Evolutionary conservation across 2,113 vertebrate species (phyloP).

Genomic region (Nothocercus nigrocapillus): DNA sequence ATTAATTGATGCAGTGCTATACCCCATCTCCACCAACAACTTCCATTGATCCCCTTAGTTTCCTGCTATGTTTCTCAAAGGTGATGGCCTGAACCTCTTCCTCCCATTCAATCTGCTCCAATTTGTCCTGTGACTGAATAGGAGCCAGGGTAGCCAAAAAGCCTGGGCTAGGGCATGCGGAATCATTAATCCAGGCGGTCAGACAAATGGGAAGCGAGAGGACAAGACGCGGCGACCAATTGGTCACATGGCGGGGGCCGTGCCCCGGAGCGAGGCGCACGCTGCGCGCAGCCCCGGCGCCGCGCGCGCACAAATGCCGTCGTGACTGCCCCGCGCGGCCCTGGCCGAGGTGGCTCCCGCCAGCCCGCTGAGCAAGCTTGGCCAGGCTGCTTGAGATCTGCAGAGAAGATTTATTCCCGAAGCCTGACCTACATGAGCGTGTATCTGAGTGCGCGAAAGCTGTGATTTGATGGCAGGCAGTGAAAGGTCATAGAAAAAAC

Average conservation of each 20-base stretch:
- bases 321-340: conserved; percentile 76
- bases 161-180: conserved; percentile 62
- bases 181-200: conserved; percentile 80
- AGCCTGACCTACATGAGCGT: conserved; percentile 97
- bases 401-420: conserved; percentile 94
- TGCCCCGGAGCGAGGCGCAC: conserved; percentile 86
- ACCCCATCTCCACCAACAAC: not conserved
- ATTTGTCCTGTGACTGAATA: conserved; percentile 54
- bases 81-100: not conserved
- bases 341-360: conserved; percentile 82
- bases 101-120: conserved; percentile 70
- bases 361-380: conserved; percentile 88
- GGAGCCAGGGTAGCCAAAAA: conserved; percentile 63
- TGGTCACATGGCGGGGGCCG: conserved; percentile 87
- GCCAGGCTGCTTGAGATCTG: conserved; percentile 82
- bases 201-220: conserved; percentile 84
- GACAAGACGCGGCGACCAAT: conserved; percentile 84
- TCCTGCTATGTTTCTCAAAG: not conserved
- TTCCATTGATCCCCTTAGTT: not conserved
- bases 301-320: conserved; percentile 80
- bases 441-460: conserved; percentile 93
- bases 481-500: conserved; percentile 94
- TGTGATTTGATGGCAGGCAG: conserved; percentile 89
- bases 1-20: not conserved
- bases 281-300: conserved; percentile 82